Conservation (phyloP, 2,888 invertebrate species). For the Atrina japonica region DNA sequence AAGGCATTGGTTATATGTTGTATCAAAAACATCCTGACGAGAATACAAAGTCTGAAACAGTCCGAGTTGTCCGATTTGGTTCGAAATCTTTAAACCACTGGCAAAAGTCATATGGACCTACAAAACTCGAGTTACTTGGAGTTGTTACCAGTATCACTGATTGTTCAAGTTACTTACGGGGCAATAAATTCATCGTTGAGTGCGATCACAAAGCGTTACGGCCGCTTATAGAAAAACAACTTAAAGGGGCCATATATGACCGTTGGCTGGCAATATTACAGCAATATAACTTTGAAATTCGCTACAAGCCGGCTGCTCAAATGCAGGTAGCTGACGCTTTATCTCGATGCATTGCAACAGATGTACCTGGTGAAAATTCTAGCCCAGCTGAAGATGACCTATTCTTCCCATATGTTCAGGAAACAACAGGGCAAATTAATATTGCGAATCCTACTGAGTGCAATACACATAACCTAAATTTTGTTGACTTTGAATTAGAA, state of each 20-base stretch:
- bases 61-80: slow-evolving; percentile 39
- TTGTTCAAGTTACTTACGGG: slow-evolving; percentile 44
- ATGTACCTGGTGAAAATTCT: background rate
- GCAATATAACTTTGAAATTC: slow-evolving; percentile 25
- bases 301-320: slow-evolving; percentile 31
- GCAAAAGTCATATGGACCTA: slow-evolving; percentile 28
- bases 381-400: slow-evolving; percentile 7
- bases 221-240: slow-evolving; percentile 23
- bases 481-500: no score
- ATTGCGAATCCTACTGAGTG: no score
- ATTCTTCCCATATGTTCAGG: slow-evolving; percentile 6
- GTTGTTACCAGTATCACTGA: slow-evolving; percentile 44
- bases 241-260: slow-evolving; percentile 31
- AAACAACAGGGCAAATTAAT: no score
- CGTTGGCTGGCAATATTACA: slow-evolving; percentile 34
- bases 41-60: no score
- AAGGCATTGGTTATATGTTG: slow-evolving; percentile 48
- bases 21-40: slow-evolving; percentile 26
- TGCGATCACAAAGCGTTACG: slow-evolving; percentile 44
- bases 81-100: slow-evolving; percentile 32
- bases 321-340: slow-evolving; percentile 33
- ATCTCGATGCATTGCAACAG: no score
- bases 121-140: slow-evolving; percentile 39
- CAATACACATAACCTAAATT: no score
- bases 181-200: slow-evolving; percentile 41